Evolutionary conservation across 2,113 vertebrate genomes (phyloP), one percentile per base, ranked within the genome.

Genomic region (Hippocampus mohnikei): DNA sequence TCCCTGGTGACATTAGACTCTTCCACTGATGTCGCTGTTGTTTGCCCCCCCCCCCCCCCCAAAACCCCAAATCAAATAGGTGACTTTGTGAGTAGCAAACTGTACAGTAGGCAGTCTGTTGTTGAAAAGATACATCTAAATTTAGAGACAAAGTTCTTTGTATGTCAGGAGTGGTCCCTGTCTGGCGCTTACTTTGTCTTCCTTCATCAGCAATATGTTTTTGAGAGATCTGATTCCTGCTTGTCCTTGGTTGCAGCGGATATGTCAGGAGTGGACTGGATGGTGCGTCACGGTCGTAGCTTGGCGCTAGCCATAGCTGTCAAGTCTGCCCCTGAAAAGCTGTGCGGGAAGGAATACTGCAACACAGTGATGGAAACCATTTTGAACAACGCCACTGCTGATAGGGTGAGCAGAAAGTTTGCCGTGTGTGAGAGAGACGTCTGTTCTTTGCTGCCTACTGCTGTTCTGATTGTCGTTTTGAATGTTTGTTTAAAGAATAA

Each of bases 181-280:
- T 53, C 2, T 59, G 33, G 33, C 5, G 33, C 33, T 37, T 37
- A 37, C 6, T 5, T 0, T 59, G 18, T 56, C 27, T 40, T 37
- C 12, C 72, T 62, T 27, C 42, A 53, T 48, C 23, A 63, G 16
- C 20, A 27, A 61, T 46, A 74, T 29, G 13, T 63, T 8, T 27
- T 3, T 50, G 8, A 56, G 23, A 56, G 15, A 70, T 8, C 41
- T 71, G 21, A 77, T 63, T 25, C 2, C 2, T 5, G 16, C 9
- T 13, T 29, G 25, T 67, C 8, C 33, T 42, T 69, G 62, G 27
- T 53, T 62, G 61, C 20, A 98, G 96, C 96, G 60, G 96, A 98
- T 0, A 70, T 96, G 68, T 97, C 96, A 0, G 97, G 96, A 59
- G 94, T 99, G 10, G 97, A 99, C 91, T 99, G 97, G 97, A 98